Evolutionary conservation across 2,797 vertebrate genomes (phyloP).

Genomic region (Brachymystax lenok): DNA sequence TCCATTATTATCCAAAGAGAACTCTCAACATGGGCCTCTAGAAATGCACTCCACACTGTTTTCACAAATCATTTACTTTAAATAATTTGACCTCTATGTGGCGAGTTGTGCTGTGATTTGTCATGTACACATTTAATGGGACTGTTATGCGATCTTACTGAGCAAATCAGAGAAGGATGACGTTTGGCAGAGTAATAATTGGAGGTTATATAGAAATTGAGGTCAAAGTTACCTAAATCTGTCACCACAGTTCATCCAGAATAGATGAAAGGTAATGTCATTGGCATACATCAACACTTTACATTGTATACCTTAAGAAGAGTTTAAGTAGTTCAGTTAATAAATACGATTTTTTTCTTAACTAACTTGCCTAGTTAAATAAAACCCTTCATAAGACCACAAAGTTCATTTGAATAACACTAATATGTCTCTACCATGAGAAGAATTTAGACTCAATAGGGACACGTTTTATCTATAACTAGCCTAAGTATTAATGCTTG

Average conservation of each 20-base stretch:
- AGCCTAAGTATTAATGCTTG: slow-evolving; percentile 39
- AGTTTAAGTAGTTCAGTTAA: neutral
- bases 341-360: no score
- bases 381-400: neutral
- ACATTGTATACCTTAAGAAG: neutral
- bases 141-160: neutral
- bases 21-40: neutral
- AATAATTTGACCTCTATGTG: neutral
- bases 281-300: neutral
- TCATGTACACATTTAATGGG: neutral
- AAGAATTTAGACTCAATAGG: neutral
- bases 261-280: neutral
- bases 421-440: neutral
- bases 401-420: neutral
- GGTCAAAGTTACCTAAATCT: neutral
- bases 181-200: neutral
- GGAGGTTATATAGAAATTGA: neutral
- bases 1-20: slow-evolving; percentile 2
- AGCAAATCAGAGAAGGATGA: neutral
- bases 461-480: neutral
- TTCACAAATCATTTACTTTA: slow-evolving; percentile 1
- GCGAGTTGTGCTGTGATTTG: neutral
- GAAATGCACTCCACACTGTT: neutral
- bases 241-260: neutral
- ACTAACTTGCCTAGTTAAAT: no score